A percentile compares a stretch with the other conserved stretches of the same genome.
These are phyloP conservation scores for Plodia interpunctella DNA, from an alignment of 1,140 invertebrate species.

Conservation along the genomic window DNA sequence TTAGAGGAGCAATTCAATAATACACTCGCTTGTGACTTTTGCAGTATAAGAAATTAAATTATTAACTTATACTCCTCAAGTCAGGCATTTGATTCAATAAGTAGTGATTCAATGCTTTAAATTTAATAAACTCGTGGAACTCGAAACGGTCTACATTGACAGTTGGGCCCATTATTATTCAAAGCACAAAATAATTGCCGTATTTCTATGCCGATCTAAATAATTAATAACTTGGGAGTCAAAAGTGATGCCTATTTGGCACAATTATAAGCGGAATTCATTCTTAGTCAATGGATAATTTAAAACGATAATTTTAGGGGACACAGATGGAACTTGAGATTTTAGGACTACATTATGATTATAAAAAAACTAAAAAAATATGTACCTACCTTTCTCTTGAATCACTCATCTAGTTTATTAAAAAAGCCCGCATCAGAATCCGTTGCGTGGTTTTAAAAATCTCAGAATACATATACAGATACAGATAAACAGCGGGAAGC, in stretches of 20 bases:
- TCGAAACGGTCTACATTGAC: slow-evolving; percentile 8
- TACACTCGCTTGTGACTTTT: no score
- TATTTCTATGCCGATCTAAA: neutral
- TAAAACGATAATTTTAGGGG: neutral
- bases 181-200: slow-evolving; percentile 9
- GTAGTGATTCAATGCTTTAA: neutral
- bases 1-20: no score
- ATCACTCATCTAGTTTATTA: no score
- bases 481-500: no score
- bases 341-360: no score
- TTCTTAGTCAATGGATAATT: neutral
- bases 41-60: no score
- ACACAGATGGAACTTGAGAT: no score
- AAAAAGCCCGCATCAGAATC: no score
- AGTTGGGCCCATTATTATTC: slow-evolving; percentile 9
- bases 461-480: no score
- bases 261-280: slow-evolving; percentile 7
- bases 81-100: neutral
- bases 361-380: no score
- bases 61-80: neutral
- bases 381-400: no score
- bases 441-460: no score
- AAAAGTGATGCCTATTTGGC: slow-evolving; percentile 1
- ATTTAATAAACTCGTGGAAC: neutral
- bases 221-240: slow-evolving; percentile 5